Evolutionary conservation across 1,140 invertebrate species (phyloP), one percentile per base, ranked within the genome.

Genomic region (Nebria ingens): DNA sequence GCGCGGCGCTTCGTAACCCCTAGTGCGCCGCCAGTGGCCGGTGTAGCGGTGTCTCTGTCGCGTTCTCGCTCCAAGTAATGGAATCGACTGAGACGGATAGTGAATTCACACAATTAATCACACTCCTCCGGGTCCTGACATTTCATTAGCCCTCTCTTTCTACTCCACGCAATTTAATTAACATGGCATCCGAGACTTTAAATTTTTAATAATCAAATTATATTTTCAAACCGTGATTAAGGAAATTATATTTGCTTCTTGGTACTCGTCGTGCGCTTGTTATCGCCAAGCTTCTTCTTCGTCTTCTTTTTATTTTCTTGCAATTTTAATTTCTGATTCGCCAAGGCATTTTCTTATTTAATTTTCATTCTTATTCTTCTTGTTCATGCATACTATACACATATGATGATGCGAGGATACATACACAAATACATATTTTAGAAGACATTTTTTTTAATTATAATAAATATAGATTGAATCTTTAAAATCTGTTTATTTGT

Each of bases 141-240:
- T 67, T 68, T 64, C 64, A 65, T 67, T 66, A 66, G 64, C 65
- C 40, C 66, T 59, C 61, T 65, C 64, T 66, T 66, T 61, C 63
- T 60, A 56, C 62, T 56, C 51, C 42, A 61, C 64, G 63, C 62
- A 64, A 65, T 66, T 66, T 65, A 66, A 66, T 66, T 66, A 66
- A 64, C 65, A 65, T 45, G 40, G 40, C 40, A 45, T 66, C 63
- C 62, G 62, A 63, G 63, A 64, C 65, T 63, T 65, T 64, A 63
- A 65, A 65, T 65, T 66, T 66, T 65, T 66, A 66, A 66, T 66
- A 66, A 64, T 65, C 58, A 64, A 66, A 66, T 66, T 66, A 63
- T 63, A 66, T 62, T 64, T 66, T 62, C 60, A 61, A 61, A 58
- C 59, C 55, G 57, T 61, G 62, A 65, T 64, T 65, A 64, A 65